Percentiles rank a stretch among this genome's conserved stretches.
Conservation (phyloP, 2,113 vertebrate genomes). For the Brienomyrus longianalis region DNA sequence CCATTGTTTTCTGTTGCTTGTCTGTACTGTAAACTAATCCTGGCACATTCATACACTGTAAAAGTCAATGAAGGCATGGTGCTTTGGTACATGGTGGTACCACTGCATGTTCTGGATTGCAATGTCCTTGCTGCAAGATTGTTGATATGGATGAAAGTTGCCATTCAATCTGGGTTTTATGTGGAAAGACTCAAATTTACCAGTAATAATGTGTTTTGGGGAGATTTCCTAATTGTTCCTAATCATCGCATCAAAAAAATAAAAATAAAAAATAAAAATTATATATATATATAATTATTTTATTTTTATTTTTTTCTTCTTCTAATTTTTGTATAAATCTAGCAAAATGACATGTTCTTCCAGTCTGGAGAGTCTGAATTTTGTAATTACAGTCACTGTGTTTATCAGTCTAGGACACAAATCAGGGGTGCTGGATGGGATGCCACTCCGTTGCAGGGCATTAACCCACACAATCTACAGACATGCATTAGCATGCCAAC, state of each 20-base stretch:
- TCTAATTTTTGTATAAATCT: background rate
- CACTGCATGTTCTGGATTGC: background rate
- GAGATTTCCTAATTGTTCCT: background rate
- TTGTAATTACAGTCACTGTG: background rate
- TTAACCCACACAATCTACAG: background rate
- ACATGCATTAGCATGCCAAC: background rate
- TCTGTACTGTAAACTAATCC: background rate
- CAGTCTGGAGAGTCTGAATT: background rate
- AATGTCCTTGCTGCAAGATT: background rate
- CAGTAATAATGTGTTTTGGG: background rate
- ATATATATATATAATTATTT: too few species aligned
- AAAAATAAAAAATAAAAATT: too few species aligned
- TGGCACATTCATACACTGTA: background rate
- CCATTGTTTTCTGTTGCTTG: conserved; percentile 12
- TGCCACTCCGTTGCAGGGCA: background rate
- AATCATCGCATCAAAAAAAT: background rate
- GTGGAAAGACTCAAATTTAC: background rate
- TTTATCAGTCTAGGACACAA: background rate
- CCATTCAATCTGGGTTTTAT: background rate
- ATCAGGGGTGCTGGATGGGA: background rate
- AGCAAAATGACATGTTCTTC: background rate
- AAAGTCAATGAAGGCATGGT: background rate
- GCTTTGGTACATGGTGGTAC: background rate
- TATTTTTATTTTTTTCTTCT: background rate
- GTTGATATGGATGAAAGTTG: background rate